Evolutionary conservation across 2,113 vertebrate species (phyloP).

Genomic region (Lagopus leucura): DNA sequence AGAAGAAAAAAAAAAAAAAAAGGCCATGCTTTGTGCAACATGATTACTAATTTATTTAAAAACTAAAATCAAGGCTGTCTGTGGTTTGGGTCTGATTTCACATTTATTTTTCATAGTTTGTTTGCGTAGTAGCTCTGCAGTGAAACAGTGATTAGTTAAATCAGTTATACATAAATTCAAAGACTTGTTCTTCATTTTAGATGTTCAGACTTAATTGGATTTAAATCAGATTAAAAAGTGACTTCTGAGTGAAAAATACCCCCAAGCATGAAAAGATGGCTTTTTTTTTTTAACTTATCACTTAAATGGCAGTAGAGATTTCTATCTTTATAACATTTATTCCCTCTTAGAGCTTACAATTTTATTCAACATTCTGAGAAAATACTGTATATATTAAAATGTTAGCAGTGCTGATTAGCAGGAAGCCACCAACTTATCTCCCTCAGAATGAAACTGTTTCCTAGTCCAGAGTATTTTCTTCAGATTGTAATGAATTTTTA

Average conservation of each 20-base stretch:
- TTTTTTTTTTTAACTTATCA: conserved; percentile 28
- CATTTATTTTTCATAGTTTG: conserved; percentile 43
- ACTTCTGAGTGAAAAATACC: conserved; percentile 58
- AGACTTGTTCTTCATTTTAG: conserved; percentile 58
- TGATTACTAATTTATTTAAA: conserved; percentile 51
- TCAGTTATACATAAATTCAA: conserved; percentile 65
- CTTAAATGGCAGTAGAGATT: conserved; percentile 38
- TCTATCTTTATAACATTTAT: conserved; percentile 42
- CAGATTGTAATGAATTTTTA: background rate
- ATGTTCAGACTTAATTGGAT: conserved; percentile 68
- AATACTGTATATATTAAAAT: background rate
- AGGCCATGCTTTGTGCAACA: background rate
- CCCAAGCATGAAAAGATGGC: conserved; percentile 46
- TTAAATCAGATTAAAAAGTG: conserved; percentile 66
- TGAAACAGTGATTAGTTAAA: conserved; percentile 44
- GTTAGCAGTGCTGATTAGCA: background rate
- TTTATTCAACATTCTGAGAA: conserved; percentile 17
- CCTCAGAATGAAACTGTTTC: background rate
- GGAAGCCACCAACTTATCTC: background rate
- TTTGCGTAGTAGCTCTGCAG: conserved; percentile 28
- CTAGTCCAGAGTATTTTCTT: background rate
- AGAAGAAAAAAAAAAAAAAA: background rate
- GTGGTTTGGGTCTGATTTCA: conserved; percentile 39
- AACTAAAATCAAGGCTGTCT: conserved; percentile 35
- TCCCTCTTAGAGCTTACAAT: background rate